Conservation (phyloP, 1,140 invertebrate genomes). For the Danaus plexippus region DNA sequence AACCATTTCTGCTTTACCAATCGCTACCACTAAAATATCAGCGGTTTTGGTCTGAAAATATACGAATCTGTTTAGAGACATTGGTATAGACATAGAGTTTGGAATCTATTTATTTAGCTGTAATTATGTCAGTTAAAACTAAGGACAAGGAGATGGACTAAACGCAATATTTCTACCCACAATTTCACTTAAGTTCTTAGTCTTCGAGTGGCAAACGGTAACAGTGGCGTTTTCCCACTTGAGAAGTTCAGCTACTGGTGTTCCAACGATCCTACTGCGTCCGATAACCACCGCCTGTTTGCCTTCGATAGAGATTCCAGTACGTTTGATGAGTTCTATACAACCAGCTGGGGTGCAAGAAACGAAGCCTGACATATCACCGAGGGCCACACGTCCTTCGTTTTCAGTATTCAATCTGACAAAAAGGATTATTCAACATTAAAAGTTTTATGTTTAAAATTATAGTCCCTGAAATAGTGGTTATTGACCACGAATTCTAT, state of each 20-base stretch:
- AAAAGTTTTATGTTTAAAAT: slow-evolving; percentile 4
- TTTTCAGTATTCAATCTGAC: slow-evolving; percentile 89
- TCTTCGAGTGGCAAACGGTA: slow-evolving; percentile 96
- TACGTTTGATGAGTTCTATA: slow-evolving; percentile 90
- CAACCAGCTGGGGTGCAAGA: slow-evolving; percentile 96
- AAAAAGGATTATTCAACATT: neutral
- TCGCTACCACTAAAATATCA: slow-evolving; percentile 97
- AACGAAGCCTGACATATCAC: slow-evolving; percentile 88
- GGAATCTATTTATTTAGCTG: too few species aligned
- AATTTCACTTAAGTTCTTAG: slow-evolving; percentile 84
- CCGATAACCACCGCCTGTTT: slow-evolving; percentile 94
- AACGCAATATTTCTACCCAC: slow-evolving; percentile 65
- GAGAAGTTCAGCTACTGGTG: slow-evolving; percentile 93
- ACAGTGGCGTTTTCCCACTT: slow-evolving; percentile 98
- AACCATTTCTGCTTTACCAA: slow-evolving; percentile 93
- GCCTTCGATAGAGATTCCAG: slow-evolving; percentile 85
- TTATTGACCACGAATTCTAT: neutral
- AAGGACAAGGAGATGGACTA: neutral
- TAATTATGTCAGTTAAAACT: too few species aligned
- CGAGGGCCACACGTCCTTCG: slow-evolving; percentile 89
- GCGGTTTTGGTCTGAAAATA: slow-evolving; percentile 76
- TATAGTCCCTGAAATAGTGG: neutral
- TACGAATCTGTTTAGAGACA: too few species aligned
- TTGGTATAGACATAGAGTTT: too few species aligned
- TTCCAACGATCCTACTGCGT: slow-evolving; percentile 97